phyloP scores from a whole-genome alignment of 1,140 invertebrate species.

The Chlorops oryzae region DNA sequence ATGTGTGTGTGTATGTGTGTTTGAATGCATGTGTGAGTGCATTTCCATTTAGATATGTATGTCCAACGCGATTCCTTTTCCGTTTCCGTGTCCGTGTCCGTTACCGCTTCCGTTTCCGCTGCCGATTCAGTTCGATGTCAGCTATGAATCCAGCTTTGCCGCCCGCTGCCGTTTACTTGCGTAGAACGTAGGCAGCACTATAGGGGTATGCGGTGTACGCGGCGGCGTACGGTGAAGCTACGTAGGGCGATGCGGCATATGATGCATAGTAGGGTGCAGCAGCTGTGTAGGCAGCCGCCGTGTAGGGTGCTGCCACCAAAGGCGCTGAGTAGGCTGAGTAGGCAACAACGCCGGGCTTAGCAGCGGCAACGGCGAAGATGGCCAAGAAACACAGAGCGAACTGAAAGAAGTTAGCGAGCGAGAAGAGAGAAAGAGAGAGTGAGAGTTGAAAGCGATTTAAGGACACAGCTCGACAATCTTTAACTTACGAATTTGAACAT shows the following conservation, averaged over 20 bases:
- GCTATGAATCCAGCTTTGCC: too few species aligned
- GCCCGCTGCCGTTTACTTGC: constrained; percentile 13
- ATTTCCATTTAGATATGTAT: too few species aligned
- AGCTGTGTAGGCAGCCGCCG: constrained; percentile 23
- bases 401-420: constrained; percentile 17
- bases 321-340: constrained; percentile 16
- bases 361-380: constrained; percentile 33
- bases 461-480: background rate
- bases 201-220: constrained; percentile 14
- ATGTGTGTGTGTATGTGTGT: too few species aligned
- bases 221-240: constrained; percentile 10
- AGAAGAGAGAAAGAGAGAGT: background rate
- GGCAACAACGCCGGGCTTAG: constrained; percentile 35
- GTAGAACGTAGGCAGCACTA: constrained; percentile 14
- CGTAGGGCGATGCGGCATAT: constrained; percentile 9
- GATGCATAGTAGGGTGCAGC: constrained; percentile 7
- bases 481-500: constrained; percentile 47
- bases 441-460: background rate
- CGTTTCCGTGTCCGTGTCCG: too few species aligned
- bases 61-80: too few species aligned
- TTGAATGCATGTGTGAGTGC: too few species aligned
- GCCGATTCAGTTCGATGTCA: too few species aligned
- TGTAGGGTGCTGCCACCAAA: constrained; percentile 15
- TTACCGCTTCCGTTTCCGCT: too few species aligned
- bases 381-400: constrained; percentile 41